A percentile compares a stretch with the other conserved stretches of the same genome.
phyloP scores from a whole-genome alignment of 2,888 invertebrate species.

The Melolontha melolontha region DNA sequence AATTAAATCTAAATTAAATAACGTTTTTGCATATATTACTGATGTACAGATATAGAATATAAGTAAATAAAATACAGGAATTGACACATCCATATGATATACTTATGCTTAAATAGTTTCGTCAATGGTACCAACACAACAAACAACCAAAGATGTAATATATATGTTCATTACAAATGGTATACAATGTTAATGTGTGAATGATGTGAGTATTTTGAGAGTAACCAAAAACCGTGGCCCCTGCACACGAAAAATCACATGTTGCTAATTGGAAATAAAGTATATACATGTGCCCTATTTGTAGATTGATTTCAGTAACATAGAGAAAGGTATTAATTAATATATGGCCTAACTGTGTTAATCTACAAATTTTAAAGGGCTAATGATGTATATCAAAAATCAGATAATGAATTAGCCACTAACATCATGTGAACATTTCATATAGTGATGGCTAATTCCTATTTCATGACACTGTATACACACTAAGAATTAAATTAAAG shows the following conservation, averaged over 20 bases:
- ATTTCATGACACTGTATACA: conserved; percentile 34
- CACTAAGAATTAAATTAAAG: conserved; percentile 35
- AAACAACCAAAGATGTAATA: conserved; percentile 16
- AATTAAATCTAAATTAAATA: conserved; percentile 30
- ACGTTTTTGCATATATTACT: conserved; percentile 22
- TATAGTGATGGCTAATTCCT: conserved; percentile 34
- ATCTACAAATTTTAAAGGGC: conserved; percentile 34
- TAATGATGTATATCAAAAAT: conserved; percentile 29
- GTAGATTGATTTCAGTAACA: conserved; percentile 26
- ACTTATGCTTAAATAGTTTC: conserved; percentile 22
- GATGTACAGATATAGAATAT: conserved; percentile 28
- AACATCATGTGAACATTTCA: conserved; percentile 15
- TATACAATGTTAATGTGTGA: conserved; percentile 31
- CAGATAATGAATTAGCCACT: conserved; percentile 37
- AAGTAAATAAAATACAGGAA: conserved; percentile 35
- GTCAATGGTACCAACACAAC: conserved; percentile 22
- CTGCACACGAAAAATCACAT: conserved; percentile 45
- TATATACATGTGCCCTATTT: conserved; percentile 32
- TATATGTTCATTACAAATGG: conserved; percentile 8
- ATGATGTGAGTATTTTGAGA: conserved; percentile 7
- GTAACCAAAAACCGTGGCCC: conserved; percentile 42
- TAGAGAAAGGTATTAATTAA: conserved; percentile 18
- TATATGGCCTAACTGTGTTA: conserved; percentile 34
- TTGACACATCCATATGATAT: conserved; percentile 31
- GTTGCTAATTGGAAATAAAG: conserved; percentile 47